These are phyloP conservation scores for Hanleya hanleyi DNA, from an alignment of 2,888 invertebrate genomes.

Conservation along the genomic window DNA sequence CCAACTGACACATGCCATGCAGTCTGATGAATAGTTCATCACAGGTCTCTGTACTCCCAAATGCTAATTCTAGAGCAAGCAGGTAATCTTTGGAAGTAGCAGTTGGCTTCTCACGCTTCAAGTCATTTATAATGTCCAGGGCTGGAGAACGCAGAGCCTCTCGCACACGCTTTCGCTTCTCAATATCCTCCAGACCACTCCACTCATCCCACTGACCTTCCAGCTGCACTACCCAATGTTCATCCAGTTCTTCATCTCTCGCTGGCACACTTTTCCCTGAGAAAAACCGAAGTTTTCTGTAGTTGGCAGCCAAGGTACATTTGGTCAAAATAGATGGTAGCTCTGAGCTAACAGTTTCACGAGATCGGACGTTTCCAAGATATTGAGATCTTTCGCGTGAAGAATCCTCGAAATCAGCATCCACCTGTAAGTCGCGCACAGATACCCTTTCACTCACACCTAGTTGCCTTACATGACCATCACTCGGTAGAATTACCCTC, in stretches of 20 bases:
- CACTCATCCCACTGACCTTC: neutral
- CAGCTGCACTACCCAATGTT: neutral
- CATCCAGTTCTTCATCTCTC: neutral
- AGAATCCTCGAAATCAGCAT: too few species aligned
- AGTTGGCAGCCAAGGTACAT: neutral
- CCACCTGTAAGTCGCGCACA: too few species aligned
- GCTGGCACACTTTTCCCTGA: neutral
- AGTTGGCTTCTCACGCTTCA: neutral
- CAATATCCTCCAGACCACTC: neutral
- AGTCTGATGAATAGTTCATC: neutral
- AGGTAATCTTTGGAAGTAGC: neutral
- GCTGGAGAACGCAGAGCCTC: neutral
- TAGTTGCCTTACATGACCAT: too few species aligned
- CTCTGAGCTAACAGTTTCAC: neutral
- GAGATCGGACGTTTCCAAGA: too few species aligned
- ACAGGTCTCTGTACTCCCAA: neutral
- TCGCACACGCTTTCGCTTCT: neutral
- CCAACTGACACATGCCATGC: neutral
- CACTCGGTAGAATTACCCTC: too few species aligned
- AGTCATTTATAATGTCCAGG: neutral
- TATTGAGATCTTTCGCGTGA: too few species aligned
- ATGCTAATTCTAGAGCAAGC: neutral
- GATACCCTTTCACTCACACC: too few species aligned
- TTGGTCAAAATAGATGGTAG: neutral
- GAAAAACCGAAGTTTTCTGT: slow-evolving; percentile 3